Conservation (phyloP, 2,888 invertebrate genomes). For the Lithophane leautieri region DNA sequence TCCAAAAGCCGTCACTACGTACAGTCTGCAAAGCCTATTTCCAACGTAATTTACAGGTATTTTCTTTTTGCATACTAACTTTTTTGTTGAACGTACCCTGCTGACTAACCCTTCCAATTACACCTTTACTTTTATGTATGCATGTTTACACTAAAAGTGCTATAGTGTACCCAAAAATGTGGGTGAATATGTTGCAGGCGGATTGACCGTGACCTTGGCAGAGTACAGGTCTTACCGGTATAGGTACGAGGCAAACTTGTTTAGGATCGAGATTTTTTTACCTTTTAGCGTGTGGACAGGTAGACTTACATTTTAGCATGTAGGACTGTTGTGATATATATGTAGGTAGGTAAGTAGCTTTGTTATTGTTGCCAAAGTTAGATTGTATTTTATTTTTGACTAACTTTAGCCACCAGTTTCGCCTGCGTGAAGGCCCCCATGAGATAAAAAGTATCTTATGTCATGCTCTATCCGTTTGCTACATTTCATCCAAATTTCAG, state of each 20-base stretch:
- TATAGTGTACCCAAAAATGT: conserved; percentile 35
- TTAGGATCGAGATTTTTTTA: conserved; percentile 48
- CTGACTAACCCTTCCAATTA: conserved; percentile 23
- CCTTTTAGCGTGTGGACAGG: conserved; percentile 50
- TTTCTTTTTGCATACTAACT: neutral
- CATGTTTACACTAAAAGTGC: conserved; percentile 11
- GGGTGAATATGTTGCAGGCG: conserved; percentile 46
- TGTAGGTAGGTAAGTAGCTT: neutral
- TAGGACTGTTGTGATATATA: neutral
- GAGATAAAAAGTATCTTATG: neutral
- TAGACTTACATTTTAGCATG: conserved; percentile 45
- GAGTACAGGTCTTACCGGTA: conserved; percentile 34
- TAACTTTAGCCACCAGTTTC: neutral
- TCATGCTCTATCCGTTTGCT: neutral
- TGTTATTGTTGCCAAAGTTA: conserved; percentile 3
- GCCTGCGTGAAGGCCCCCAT: too few relatives aligned
- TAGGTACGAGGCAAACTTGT: conserved; percentile 48
- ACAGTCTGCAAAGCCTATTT: neutral
- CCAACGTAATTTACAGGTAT: neutral
- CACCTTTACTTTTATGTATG: neutral
- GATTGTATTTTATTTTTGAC: neutral
- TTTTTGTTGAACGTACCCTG: neutral
- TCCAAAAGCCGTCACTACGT: neutral
- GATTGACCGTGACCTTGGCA: conserved; percentile 52
- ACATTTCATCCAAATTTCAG: too few relatives aligned